Conservation (phyloP, 1,140 invertebrate genomes). For the Heterodera carotae region DNA sequence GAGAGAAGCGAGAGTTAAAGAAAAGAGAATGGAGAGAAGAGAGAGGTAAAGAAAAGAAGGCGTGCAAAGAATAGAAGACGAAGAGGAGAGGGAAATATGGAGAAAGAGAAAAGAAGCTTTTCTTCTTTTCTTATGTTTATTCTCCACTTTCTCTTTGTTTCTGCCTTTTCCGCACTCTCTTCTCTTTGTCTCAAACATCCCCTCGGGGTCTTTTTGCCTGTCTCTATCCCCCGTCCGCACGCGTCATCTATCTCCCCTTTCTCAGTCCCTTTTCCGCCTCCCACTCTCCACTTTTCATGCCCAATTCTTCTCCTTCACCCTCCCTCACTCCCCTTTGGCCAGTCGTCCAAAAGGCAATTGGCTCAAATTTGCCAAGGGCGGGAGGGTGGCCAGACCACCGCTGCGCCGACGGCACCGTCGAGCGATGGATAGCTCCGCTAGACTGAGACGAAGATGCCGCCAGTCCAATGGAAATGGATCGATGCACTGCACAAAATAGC, state of each 20-base stretch:
- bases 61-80: too few species aligned
- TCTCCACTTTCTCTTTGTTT: slow-evolving; percentile 9
- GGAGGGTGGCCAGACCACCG: not conserved
- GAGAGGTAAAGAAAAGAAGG: too few species aligned
- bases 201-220: slow-evolving; percentile 11
- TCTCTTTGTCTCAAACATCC: not conserved
- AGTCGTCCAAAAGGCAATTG: slow-evolving; percentile 28
- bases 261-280: not conserved
- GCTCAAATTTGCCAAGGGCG: slow-evolving; percentile 25
- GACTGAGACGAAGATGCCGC: slow-evolving; percentile 7
- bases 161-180: not conserved
- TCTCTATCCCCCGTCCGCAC: not conserved
- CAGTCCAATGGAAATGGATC: not conserved
- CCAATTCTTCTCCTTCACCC: not conserved
- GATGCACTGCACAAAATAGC: not conserved
- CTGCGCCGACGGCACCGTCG: slow-evolving; percentile 8
- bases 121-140: not conserved
- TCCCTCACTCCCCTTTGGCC: not conserved
- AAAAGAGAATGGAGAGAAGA: too few species aligned
- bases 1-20: not conserved
- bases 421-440: slow-evolving; percentile 3
- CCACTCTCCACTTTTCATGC: not conserved
- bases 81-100: not conserved
- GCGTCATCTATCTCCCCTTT: not conserved
- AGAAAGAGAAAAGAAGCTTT: not conserved